Percentiles rank a stretch among this genome's conserved stretches.
phyloP scores from a whole-genome alignment of 2,113 vertebrate species.

The Poecile atricapillus region DNA sequence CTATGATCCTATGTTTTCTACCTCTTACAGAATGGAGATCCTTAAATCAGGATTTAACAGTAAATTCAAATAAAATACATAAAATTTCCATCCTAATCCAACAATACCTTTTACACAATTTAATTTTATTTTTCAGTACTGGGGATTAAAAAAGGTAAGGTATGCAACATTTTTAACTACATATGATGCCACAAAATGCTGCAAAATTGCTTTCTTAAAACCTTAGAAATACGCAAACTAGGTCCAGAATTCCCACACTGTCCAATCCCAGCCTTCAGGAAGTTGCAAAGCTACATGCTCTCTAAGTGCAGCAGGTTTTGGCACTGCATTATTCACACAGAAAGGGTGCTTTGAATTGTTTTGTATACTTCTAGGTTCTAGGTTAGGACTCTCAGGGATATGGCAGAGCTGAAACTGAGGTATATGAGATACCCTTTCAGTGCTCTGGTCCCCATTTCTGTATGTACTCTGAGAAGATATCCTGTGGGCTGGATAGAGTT shows the following conservation, averaged over 20 bases:
- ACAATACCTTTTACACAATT: not conserved
- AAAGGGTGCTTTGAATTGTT: not conserved
- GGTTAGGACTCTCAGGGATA: not conserved
- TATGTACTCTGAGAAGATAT: not conserved
- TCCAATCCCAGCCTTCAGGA: not conserved
- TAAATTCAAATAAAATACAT: not conserved
- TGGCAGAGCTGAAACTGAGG: not conserved
- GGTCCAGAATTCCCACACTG: not conserved
- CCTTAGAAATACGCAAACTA: not conserved
- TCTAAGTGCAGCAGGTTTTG: not conserved
- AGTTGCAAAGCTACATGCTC: not conserved
- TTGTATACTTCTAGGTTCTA: not conserved
- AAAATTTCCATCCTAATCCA: not conserved
- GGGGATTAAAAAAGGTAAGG: not conserved
- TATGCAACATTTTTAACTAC: not conserved
- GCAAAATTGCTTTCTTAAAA: not conserved
- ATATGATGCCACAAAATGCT: not conserved
- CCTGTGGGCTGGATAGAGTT: not conserved
- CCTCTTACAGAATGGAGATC: not conserved
- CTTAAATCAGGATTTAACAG: not conserved
- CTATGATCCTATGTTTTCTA: not conserved
- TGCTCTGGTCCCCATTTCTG: not conserved
- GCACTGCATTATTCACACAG: not conserved
- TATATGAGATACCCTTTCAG: accelerated
- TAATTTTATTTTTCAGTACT: not conserved